A percentile compares a stretch with the other conserved stretches of the same genome.
These are phyloP conservation scores for Darwinula stevensoni DNA, from an alignment of 2,888 invertebrate genomes.

Conservation along the genomic window DNA sequence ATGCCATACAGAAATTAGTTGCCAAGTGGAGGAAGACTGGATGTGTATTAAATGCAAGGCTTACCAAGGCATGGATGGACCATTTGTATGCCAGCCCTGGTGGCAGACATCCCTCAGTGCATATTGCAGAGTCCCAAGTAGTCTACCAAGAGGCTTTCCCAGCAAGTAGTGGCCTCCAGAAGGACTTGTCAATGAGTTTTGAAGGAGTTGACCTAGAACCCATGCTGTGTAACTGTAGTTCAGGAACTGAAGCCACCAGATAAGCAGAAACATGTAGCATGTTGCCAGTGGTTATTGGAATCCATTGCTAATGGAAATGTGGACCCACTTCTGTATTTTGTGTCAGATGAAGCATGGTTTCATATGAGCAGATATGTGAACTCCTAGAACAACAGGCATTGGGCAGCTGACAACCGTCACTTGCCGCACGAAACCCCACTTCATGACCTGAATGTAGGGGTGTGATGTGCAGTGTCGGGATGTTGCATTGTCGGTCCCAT, in stretches of 20 bases:
- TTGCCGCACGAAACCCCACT: not conserved
- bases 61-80: not conserved
- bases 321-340: conserved; percentile 1
- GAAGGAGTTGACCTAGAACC: not conserved
- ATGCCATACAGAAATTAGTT: not conserved
- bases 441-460: not conserved
- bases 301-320: not conserved
- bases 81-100: not conserved
- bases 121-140: not conserved
- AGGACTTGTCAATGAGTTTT: not conserved
- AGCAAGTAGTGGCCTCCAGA: not conserved
- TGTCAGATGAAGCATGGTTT: not conserved
- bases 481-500: not conserved
- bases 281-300: not conserved
- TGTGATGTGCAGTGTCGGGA: not conserved
- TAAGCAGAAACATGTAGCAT: not conserved
- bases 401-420: not conserved
- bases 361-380: not conserved
- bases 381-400: not conserved
- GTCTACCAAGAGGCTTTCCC: not conserved
- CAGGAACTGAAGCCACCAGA: not conserved
- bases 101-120: not conserved
- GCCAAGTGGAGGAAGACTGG: not conserved
- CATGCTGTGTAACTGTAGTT: not conserved
- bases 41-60: not conserved